A percentile compares a stretch with the other conserved stretches of the same genome.
Conservation (phyloP, 1,140 invertebrate species). For the Rhizoglyphus robini region DNA sequence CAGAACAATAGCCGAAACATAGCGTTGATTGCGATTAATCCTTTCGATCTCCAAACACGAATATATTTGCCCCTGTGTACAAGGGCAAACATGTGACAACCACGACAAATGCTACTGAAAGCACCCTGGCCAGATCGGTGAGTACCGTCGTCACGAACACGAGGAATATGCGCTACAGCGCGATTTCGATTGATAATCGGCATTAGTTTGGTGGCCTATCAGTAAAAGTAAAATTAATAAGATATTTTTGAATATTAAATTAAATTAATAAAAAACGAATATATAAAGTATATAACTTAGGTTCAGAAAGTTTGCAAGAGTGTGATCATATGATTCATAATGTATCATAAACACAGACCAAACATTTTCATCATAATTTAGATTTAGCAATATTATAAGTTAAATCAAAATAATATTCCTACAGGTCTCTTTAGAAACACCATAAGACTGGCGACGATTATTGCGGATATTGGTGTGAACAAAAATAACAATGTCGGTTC, state of each 20-base stretch:
- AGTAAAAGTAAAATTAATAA: constrained; percentile 23
- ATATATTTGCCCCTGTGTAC: too few relatives aligned
- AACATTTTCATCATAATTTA: constrained; percentile 16
- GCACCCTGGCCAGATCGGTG: constrained; percentile 99
- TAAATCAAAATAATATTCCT: too few relatives aligned
- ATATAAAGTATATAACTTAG: not conserved
- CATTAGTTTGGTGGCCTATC: constrained; percentile 95
- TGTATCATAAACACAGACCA: constrained; percentile 22
- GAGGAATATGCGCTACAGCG: constrained; percentile 98
- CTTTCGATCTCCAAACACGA: constrained; percentile 84
- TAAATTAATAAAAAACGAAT: not conserved
- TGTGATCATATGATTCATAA: constrained; percentile 13
- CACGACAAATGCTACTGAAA: constrained; percentile 99
- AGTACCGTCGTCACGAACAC: constrained; percentile 98
- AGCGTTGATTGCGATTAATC: constrained; percentile 88
- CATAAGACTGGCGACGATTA: constrained; percentile 91
- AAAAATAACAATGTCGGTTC: constrained; percentile 94
- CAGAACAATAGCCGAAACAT: constrained; percentile 89
- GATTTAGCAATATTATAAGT: constrained; percentile 14
- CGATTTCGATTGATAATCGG: constrained; percentile 99
- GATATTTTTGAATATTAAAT: not conserved
- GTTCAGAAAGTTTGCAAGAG: not conserved
- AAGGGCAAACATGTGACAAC: constrained; percentile 98
- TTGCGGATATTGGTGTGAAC: constrained; percentile 91
- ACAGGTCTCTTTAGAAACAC: constrained; percentile 94